Base-by-base conservation (phyloP, 2,888 invertebrate genomes). In the Stenurella melanura region DNA sequence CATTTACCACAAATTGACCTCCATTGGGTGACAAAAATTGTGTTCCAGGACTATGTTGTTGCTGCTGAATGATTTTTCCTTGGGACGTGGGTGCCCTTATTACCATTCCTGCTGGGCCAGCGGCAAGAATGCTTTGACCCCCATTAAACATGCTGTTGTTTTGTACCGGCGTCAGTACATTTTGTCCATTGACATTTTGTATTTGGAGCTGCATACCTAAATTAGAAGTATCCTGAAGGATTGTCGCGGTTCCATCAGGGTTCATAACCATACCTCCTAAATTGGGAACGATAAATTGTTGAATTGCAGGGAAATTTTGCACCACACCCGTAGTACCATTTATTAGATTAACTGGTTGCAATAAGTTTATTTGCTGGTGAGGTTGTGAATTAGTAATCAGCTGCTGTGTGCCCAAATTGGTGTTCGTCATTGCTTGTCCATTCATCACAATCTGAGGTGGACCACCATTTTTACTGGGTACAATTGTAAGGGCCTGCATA, bases 221-320 rank as follows among this genome's bases (percentile, higher is more conserved):
- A 56, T 93, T 92, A 0, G 93, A 91, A 19, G 93, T 92, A 80
- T 95, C 95, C 87, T 94, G 95, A 57, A 93, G 85, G 63, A 96
- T 91, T 0, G 96, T 95, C 0, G 96, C 93, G 4, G 92, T 92
- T 5, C 90, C 90, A 85, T 95, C 95, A 0, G 95, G 93, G 11
- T 95, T 94, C 95, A 96, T 95, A 0, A 96, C 94, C 93, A 96
- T 94, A 0, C 96, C 95, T 15, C 95, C 89, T 1, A 95, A 90
- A 81, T 96, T 95, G 12, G 96, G 96, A 74, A 96, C 94, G 71
- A 96, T 93, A 83, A 96, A 94, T 86, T 96, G 96, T 87, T 96
- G 96, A 83, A 95, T 94, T 0, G 94, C 93, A 0, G 95, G 95
- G 87, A 95, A 94, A 86, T 95, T 95, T 68, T 94, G 93, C 81